Evolutionary conservation across 2,797 vertebrate species (phyloP), one percentile per base, ranked within the genome.

Genomic region (Oreochromis mossambicus): DNA sequence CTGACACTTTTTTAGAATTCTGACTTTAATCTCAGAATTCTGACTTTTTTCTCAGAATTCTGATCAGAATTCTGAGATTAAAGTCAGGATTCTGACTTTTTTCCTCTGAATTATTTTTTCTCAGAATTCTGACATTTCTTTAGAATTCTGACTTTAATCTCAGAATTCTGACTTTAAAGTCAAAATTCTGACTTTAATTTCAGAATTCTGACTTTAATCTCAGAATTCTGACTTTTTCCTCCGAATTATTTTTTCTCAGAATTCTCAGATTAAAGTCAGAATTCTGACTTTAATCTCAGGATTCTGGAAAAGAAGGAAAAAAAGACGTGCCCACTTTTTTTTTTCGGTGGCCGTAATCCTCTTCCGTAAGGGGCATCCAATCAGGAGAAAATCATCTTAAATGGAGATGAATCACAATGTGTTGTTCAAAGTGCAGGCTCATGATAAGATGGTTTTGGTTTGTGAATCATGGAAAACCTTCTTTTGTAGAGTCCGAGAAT

Each of bases 381-480:
- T 4, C 66, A 19, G 41, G 24, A 48, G 1, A 29, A 48, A 48
- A 46, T 26, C 9, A 19, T 17, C 68, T 12, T 73, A 17, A 29
- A 48, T 17, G 15, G 41, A 0, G 68, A 73, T 26, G 5, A 46
- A 46, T 46, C 24, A 46, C 21, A 48, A 48, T 12, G 68, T 73
- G 41, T 1, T 11, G 2, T 73, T 73, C 41, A 26, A n/a, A 24
- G 9, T 2, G 21, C 5, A 68, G 15, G 8, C 13, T 0, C 63
- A 43, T 43, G 63, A 43, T 68, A 68, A 0, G 10, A n/a, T 36
- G 32, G 38, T 68, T 68, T 68, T 43, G 21, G 14, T 43, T 21
- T 24, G 36, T 68, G 63, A 68, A 15, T 24, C 38, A 1, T 68
- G n/a, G n/a, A 43, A 4, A 68, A 24, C 15, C 38, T 6, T 41